phyloP scores from a whole-genome alignment of 2,797 vertebrate genomes.

The Lagocephalus sceleratus region DNA sequence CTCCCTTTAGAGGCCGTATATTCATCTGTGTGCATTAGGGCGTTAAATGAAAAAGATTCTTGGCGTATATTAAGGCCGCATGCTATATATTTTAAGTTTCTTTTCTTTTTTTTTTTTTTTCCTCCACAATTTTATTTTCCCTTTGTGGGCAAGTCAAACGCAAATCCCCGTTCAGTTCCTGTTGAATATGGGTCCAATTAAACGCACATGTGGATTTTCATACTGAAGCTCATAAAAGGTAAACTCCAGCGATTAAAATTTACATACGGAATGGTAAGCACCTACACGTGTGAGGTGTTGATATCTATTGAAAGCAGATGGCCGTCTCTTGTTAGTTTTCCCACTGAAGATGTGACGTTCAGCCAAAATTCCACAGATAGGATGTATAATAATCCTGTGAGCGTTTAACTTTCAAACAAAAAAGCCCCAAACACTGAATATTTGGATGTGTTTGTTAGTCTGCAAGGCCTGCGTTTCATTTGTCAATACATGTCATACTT shows the following conservation, averaged over 20 bases:
- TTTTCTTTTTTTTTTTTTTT: conserved; percentile 17
- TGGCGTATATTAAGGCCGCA: conserved; percentile 48
- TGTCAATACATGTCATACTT: conserved; percentile 30
- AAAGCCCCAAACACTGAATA: conserved; percentile 6
- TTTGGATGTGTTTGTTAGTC: conserved; percentile 14
- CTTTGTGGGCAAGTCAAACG: conserved; percentile 64
- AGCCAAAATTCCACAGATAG: conserved; percentile 21
- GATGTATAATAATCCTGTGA: conserved; percentile 4
- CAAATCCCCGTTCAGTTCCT: conserved; percentile 54
- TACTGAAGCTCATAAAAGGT: conserved; percentile 70
- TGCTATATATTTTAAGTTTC: conserved; percentile 30
- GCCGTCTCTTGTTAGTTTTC: conserved; percentile 32
- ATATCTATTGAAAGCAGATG: conserved; percentile 67
- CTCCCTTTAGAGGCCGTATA: conserved; percentile 45
- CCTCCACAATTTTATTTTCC: conserved; percentile 59
- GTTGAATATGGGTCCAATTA: conserved; percentile 74
- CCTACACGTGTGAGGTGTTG: conserved; percentile 61
- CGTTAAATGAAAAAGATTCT: conserved; percentile 35
- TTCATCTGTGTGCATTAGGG: conserved; percentile 50
- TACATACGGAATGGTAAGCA: conserved; percentile 70
- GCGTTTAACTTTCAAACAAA: conserved; percentile 11
- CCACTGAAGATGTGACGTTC: conserved; percentile 20
- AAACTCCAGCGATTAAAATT: conserved; percentile 66
- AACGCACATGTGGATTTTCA: conserved; percentile 76
- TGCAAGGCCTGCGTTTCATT: conserved; percentile 1